These are phyloP conservation scores for Lonchura striata DNA, from an alignment of 2,113 vertebrate genomes.

Conservation along the genomic window DNA sequence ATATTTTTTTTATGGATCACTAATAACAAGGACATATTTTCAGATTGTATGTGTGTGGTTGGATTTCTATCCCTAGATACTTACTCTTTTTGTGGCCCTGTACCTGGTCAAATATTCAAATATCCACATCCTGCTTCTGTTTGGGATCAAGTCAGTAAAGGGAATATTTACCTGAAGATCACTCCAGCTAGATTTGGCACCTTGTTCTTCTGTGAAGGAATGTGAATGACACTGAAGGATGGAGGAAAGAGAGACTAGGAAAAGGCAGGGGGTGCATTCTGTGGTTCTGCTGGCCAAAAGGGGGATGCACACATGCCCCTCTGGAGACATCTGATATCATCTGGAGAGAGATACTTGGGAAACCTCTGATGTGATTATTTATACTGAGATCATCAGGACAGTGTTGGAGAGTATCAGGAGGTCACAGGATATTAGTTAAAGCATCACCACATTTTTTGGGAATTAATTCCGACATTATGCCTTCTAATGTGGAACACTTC, in stretches of 20 bases:
- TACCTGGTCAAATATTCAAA: background rate
- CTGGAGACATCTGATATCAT: background rate
- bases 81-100: background rate
- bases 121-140: background rate
- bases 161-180: background rate
- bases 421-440: constrained; percentile 57
- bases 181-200: background rate
- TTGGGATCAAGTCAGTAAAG: background rate
- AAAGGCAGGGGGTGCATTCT: background rate
- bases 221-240: background rate
- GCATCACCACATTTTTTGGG: constrained; percentile 30
- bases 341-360: background rate
- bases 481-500: constrained; percentile 43
- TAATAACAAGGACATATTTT: background rate
- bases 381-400: background rate
- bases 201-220: background rate
- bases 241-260: background rate
- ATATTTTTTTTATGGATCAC: background rate
- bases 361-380: constrained; percentile 38
- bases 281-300: background rate
- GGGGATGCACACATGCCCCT: fast-evolving
- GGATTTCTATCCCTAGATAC: background rate
- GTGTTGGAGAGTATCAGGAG: background rate
- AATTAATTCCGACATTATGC: constrained; percentile 40
- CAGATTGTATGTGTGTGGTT: background rate